Base-by-base conservation (phyloP, 2,113 vertebrate species). In the Pomatorhinus ruficollis region DNA sequence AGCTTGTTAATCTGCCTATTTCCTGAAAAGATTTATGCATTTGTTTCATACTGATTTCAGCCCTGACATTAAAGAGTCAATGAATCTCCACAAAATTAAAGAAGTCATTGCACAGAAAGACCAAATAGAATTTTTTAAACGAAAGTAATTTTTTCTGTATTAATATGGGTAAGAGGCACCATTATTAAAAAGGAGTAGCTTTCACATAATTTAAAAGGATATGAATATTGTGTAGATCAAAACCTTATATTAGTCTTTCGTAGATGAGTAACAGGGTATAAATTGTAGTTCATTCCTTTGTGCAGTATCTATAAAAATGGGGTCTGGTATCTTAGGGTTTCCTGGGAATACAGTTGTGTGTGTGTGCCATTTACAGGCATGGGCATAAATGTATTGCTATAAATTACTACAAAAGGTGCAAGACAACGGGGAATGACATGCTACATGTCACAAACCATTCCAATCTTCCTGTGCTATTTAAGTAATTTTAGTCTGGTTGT, bases 401-500 rank as follows among this genome's bases (percentile, higher is more conserved):
- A 59, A 95, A 74, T 87, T 9, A 91, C 77, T 82, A 79, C 28
- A 95, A 92, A 95, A 94, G 49, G 69, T 72, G 72, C 65, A 91
- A 87, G 69, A 89, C 80, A 90, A 83, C 64, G 40, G 30, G 65
- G 44, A 82, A 79, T 89, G 50, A 66, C 81, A 50, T 54, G 53
- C 37, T 63, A 30, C 52, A 25, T 64, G 79, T 77, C 87, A 87
- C 60, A 86, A 93, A 96, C n/a, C 89, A 37, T 93, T 96, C 50
- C 52, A 71, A 4, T 87, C 39, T 64, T 78, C 64, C 40, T 37
- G 40, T 66, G 60, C 60, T 88, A 37, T 59, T 90, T 70, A 90
- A 93, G 25, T 56, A 52, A 52, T 95, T 96, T 76, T 71, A 63
- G 63, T 40, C 37, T 88, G 52, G 22, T 64, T 71, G 8, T 60